A percentile compares a stretch with the other conserved stretches of the same genome.
These are phyloP conservation scores for Callaeas wilsoni DNA, from an alignment of 2,113 vertebrate genomes.

Conservation along the genomic window DNA sequence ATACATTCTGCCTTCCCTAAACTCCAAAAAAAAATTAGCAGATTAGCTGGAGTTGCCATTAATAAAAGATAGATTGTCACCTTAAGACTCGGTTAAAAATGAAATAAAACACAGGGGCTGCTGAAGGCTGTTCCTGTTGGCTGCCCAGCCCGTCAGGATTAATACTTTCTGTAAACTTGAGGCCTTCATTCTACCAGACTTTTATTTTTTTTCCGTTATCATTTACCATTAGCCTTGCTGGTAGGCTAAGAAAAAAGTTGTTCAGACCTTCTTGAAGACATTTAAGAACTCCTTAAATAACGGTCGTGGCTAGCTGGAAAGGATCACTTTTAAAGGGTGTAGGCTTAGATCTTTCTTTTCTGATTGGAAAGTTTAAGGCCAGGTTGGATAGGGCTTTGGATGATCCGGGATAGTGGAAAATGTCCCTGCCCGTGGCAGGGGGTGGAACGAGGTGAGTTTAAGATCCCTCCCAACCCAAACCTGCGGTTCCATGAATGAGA, in stretches of 20 bases:
- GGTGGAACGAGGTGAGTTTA: neutral
- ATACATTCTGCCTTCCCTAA: neutral
- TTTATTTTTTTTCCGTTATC: neutral
- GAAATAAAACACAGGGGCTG: neutral
- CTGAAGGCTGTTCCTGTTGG: neutral
- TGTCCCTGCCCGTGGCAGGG: neutral
- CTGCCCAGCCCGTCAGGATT: neutral
- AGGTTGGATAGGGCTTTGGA: neutral
- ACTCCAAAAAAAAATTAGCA: neutral
- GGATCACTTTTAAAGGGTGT: accelerated
- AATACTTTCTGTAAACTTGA: neutral
- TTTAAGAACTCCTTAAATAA: neutral
- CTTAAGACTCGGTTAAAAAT: neutral
- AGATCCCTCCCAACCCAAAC: neutral
- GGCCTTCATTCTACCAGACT: neutral
- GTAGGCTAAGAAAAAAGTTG: neutral
- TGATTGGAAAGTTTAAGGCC: neutral
- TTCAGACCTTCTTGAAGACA: neutral
- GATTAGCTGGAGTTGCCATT: neutral
- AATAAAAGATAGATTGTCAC: neutral
- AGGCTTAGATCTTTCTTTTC: neutral
- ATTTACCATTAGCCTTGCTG: neutral
- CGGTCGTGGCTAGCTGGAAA: neutral
- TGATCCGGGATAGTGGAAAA: neutral
- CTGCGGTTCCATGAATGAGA: neutral